Percentiles rank a stretch among this genome's conserved stretches.
Conservation (phyloP, 2,888 invertebrate genomes). For the Ichneumoninae sp. region DNA sequence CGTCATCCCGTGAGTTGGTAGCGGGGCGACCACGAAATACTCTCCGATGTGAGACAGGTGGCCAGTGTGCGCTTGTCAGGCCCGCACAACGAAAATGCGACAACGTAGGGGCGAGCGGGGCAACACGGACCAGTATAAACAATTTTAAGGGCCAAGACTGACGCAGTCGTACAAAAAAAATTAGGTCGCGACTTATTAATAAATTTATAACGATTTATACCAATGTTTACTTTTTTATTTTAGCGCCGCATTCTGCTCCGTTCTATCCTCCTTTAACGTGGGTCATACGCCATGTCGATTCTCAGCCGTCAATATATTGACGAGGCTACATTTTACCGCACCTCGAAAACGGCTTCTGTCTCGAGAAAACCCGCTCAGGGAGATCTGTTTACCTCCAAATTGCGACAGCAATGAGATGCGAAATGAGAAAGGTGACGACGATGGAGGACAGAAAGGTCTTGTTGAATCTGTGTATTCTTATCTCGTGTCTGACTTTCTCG, state of each 20-base stretch:
- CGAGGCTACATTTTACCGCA: neutral
- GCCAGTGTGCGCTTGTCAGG: neutral
- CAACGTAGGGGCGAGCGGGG: neutral
- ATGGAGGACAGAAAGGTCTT: neutral
- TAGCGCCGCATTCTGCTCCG: neutral
- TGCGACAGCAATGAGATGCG: neutral
- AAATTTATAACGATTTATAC: no score
- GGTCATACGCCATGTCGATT: neutral
- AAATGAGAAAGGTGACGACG: neutral
- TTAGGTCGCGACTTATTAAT: neutral
- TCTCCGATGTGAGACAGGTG: conserved; percentile 50
- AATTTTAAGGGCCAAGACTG: neutral
- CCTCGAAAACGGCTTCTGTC: neutral
- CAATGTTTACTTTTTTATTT: no score
- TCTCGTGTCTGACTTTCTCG: neutral
- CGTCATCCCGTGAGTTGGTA: conserved; percentile 40
- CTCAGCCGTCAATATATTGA: neutral
- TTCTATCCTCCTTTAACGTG: neutral
- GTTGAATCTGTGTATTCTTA: neutral
- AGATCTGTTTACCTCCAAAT: neutral
- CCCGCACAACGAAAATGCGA: neutral
- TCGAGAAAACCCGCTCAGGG: neutral
- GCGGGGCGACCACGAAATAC: conserved; percentile 40
- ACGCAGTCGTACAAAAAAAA: neutral
- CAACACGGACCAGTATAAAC: neutral